Base-by-base conservation (phyloP, 2,797 vertebrate genomes). In the Florisuga fusca region DNA sequence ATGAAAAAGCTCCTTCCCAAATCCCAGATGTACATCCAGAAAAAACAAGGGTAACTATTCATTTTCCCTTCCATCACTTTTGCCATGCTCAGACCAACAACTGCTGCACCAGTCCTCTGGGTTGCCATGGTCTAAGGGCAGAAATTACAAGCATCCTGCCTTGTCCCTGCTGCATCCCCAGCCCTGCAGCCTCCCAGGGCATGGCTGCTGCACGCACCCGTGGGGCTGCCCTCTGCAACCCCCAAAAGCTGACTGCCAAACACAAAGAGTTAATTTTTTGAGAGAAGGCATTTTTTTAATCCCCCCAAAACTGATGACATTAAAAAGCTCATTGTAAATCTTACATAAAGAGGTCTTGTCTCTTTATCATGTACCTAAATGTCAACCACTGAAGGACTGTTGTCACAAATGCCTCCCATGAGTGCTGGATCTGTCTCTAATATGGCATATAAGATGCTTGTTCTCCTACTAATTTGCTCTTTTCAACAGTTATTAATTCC, bases 361-460 rank as follows among this genome's bases (percentile, higher is more conserved):
- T 92, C 87, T 92, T 93, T 71, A 92, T 92, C 74, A 45, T 45
- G 61, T 95, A 93, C 87, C 94, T 96, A 96, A 97, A 97, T 95
- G 93, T 95, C 94, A 96, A 87, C 94, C 84, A 78, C 87, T 93
- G 85, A 94, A 97, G 96, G 96, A 91, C 77, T 96, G 94, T 91
- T 97, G 96, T 90, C 96, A 97, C 87, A 93, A 94, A 96, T 91
- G 94, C 93, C 96, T 96, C 94, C 79, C 86, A 22, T 72, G 88
- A 94, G 90, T 89, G 90, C 89, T 13, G 4, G 90, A 94, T 94
- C 90, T 93, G 84, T 90, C 96, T 88, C 61, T 73, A 93, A 74
- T 41, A 33, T 0, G n/a, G 76, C 90, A 87, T 79, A 87, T 76
- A 93, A 95, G 77, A 92, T 62, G 84, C 77, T 80, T 83, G 50